These are phyloP conservation scores for Balanococcus diminutus DNA, from an alignment of 2,888 invertebrate species.

Conservation along the genomic window DNA sequence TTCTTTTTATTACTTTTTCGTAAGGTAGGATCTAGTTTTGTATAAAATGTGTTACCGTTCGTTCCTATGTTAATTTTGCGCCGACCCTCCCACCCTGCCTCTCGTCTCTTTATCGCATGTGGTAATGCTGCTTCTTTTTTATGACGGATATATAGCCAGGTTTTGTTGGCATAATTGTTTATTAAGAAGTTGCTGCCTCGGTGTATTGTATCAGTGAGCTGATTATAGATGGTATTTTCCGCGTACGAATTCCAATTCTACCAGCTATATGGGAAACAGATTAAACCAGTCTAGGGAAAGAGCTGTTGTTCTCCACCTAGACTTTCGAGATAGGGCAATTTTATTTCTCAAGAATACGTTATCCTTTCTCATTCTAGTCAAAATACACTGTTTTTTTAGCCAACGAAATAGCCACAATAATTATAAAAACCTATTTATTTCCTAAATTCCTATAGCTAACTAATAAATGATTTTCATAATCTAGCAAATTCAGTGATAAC, in stretches of 20 bases:
- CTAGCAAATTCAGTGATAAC: too few relatives aligned
- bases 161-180: conserved; percentile 1
- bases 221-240: background rate
- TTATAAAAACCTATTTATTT: too few relatives aligned
- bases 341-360: background rate
- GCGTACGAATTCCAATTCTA: background rate
- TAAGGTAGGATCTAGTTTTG: background rate
- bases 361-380: background rate
- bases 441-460: background rate
- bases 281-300: background rate
- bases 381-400: background rate
- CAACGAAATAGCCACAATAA: too few relatives aligned
- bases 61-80: background rate
- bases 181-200: background rate
- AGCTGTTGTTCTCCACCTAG: background rate
- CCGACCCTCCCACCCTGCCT: too few relatives aligned
- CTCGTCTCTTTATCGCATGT: background rate
- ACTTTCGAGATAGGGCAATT: background rate
- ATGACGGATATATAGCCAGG: background rate
- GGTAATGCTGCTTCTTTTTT: background rate
- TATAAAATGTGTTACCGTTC: background rate
- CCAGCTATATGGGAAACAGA: background rate
- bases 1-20: conserved; percentile 29
- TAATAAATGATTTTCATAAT: background rate
- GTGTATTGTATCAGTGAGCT: background rate